Conservation (phyloP, 2,888 invertebrate species). For the Polia nebulosa region DNA sequence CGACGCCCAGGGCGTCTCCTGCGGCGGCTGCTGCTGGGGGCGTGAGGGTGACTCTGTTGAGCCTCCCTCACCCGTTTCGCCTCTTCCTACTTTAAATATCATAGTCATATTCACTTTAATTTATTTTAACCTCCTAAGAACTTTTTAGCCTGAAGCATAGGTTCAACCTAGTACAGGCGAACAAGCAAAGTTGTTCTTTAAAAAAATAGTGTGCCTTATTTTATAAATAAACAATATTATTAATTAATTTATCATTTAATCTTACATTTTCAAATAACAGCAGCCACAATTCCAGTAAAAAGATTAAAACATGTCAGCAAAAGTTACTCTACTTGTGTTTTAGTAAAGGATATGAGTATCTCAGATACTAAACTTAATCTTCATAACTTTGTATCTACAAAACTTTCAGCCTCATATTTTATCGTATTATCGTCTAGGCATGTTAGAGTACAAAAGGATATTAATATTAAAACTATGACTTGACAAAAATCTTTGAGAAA, state of each 20-base stretch:
- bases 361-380: conserved; percentile 19
- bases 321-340: conserved; percentile 19
- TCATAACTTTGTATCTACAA: conserved; percentile 28
- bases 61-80: too few relatives aligned
- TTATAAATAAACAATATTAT: too few relatives aligned
- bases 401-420: conserved; percentile 31
- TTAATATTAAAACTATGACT: conserved; percentile 1
- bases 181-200: too few relatives aligned
- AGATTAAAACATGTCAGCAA: conserved; percentile 2
- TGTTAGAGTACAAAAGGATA: background rate
- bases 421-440: conserved; percentile 21
- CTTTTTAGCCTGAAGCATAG: too few relatives aligned
- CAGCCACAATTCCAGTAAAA: conserved; percentile 1
- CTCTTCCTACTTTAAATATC: too few relatives aligned
- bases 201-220: too few relatives aligned
- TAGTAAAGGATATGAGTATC: conserved; percentile 4
- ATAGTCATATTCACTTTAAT: too few relatives aligned
- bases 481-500: background rate
- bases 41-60: too few relatives aligned
- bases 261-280: background rate
- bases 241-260: background rate
- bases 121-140: too few relatives aligned
- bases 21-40: too few relatives aligned
- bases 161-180: too few relatives aligned
- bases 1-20: too few relatives aligned